Base-by-base conservation (phyloP, 2,797 vertebrate genomes). In the Mormyrus hasselquistii region DNA sequence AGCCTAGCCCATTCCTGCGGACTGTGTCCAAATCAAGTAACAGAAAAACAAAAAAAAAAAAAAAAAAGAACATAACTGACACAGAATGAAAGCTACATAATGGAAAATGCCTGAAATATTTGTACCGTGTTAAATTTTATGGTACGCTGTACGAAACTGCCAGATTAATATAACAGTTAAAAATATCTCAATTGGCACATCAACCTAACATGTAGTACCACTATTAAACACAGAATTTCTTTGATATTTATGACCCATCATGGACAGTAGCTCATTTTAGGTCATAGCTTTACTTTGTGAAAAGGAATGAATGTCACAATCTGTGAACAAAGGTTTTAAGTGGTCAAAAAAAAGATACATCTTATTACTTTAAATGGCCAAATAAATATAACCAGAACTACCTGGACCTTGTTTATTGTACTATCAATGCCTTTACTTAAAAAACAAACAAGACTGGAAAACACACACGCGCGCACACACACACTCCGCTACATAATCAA, bases 161-260 rank as follows among this genome's bases (percentile, higher is more conserved):
- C 88, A 79, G 86, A 86, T 91, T 88, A 76, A 49, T 62, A 90
- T 89, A 49, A 59, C 52, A 47, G 88, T 25, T 88, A 47, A 85
- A 89, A 88, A 89, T 84, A 90, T 49, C 47, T 16, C 49, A 29
- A 69, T 90, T 49, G 88, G 50, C 88, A 88, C 86, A 76, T 89
- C 53, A 62, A 19, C 49, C 55, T 22, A 52, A 87, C 84, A 52
- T 88, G 29, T 47, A 41, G 69, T 49, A 88, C 57, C 88, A 90
- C 88, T 85, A 83, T 88, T 87, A 91, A 92, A 91, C 44, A 89
- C 57, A 38, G 65, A 86, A 90, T 82, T 82, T 91, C 88, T 92
- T 90, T 92, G 59, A 90, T 87, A 76, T 89, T 83, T 76, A 90
- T 83, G 84, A 90, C 89, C 44, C 47, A 52, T 79, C 52, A 29